A percentile compares a stretch with the other conserved stretches of the same genome.
Conservation (phyloP, 2,888 invertebrate genomes). For the Mythimna ferrago region DNA sequence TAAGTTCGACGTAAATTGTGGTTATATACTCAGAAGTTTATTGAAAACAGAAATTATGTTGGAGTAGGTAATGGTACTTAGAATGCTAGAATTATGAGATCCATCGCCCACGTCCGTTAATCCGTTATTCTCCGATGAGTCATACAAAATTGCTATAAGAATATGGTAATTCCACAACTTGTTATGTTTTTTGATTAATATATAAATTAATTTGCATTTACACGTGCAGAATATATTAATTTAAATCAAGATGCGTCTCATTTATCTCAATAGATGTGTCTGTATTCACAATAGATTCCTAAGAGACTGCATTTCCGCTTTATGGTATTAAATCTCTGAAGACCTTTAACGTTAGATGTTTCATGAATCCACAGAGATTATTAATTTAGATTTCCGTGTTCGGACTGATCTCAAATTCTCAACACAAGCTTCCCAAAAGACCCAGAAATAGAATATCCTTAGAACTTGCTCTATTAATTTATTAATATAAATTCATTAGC, state of each 20-base stretch:
- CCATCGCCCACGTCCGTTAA: conserved; percentile 51
- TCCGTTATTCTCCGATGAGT: conserved; percentile 49
- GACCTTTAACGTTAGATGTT: conserved; percentile 15
- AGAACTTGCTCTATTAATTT: conserved; percentile 1
- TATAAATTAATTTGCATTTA: conserved; percentile 20
- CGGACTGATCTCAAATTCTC: conserved; percentile 6
- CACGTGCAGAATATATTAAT: conserved; percentile 24
- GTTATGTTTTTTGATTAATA: conserved; percentile 27
- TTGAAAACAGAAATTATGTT: conserved; percentile 22
- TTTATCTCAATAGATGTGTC: conserved; percentile 3
- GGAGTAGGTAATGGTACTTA: conserved; percentile 45
- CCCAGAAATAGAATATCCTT: conserved; percentile 4
- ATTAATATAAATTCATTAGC: conserved; percentile 1
- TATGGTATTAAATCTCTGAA: conserved; percentile 8
- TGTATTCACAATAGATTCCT: conserved; percentile 2
- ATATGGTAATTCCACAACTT: conserved; percentile 41
- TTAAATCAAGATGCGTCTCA: conserved; percentile 7
- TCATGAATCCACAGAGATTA: conserved; percentile 9
- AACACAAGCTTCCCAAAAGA: conserved; percentile 6
- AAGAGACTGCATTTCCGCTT: background rate
- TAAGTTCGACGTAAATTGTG: conserved; percentile 18
- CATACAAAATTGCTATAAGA: conserved; percentile 38
- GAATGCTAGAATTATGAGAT: conserved; percentile 27
- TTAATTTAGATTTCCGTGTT: conserved; percentile 14
- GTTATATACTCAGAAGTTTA: conserved; percentile 23